A percentile compares a stretch with the other conserved stretches of the same genome.
Conservation (phyloP, 2,888 invertebrate genomes). For the Aradus depressus region DNA sequence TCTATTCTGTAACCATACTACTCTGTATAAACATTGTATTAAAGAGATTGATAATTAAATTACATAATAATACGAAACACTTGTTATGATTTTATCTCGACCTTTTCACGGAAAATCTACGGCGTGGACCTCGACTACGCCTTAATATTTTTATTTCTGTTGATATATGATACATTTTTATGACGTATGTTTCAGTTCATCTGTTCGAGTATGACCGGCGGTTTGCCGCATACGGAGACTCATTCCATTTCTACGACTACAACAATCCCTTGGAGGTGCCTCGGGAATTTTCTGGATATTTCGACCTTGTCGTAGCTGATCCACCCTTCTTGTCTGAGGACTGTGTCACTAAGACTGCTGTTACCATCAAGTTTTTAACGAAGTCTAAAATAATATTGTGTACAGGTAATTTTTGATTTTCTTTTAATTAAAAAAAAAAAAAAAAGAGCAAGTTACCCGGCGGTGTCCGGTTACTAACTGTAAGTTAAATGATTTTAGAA, state of each 20-base stretch:
- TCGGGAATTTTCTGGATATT: slow-evolving; percentile 46
- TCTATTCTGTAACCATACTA: too few species aligned
- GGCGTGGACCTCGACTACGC: neutral
- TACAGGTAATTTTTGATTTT: slow-evolving; percentile 54
- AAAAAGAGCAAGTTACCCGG: too few species aligned
- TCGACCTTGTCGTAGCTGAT: slow-evolving; percentile 81
- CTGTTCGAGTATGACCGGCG: slow-evolving; percentile 77
- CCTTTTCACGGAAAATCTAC: neutral
- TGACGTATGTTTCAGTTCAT: slow-evolving; percentile 45
- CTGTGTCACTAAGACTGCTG: slow-evolving; percentile 71
- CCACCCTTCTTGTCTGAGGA: slow-evolving; percentile 92
- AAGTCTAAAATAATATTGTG: slow-evolving; percentile 73
- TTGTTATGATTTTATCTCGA: neutral
- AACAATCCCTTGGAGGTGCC: slow-evolving; percentile 61
- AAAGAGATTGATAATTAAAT: too few species aligned
- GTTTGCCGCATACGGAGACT: slow-evolving; percentile 63
- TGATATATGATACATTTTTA: neutral
- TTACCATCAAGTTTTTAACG: slow-evolving; percentile 61
- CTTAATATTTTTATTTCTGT: neutral
- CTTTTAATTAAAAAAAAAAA: too few species aligned
- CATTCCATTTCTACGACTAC: slow-evolving; percentile 82
- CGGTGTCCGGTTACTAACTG: too few species aligned
- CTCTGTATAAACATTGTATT: too few species aligned
- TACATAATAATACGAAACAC: neutral
- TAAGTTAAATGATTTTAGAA: too few species aligned